Conservation (phyloP, 2,797 vertebrate species). For the Pipistrellus pygmaeus region DNA sequence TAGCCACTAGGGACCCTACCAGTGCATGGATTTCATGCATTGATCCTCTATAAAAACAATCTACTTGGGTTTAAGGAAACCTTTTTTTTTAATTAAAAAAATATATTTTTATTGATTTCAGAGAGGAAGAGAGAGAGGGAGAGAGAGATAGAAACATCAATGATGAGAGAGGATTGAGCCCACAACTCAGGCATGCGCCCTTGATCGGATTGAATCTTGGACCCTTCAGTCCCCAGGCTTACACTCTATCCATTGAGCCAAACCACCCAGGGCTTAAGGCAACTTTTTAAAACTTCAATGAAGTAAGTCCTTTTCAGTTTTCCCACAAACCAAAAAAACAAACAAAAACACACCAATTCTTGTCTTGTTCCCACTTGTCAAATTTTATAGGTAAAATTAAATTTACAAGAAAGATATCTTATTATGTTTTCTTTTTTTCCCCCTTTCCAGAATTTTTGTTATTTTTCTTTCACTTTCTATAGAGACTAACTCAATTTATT, state of each 20-base stretch:
- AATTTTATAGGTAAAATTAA: slow-evolving; percentile 72
- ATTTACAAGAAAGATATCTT: slow-evolving; percentile 57
- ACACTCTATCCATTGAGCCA: too few species aligned
- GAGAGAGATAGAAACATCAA: too few species aligned
- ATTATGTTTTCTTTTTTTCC: slow-evolving; percentile 55
- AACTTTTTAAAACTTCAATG: background rate
- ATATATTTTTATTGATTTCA: too few species aligned
- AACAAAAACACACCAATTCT: background rate
- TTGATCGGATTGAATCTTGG: too few species aligned
- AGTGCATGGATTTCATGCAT: too few species aligned
- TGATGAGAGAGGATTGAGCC: too few species aligned
- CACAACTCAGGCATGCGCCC: too few species aligned
- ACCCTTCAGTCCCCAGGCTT: too few species aligned
- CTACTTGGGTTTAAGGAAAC: background rate
- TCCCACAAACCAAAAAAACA: slow-evolving; percentile 38
- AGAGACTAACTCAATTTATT: slow-evolving; percentile 64
- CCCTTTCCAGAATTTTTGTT: background rate
- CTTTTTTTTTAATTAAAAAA: too few species aligned
- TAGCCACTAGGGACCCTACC: too few species aligned
- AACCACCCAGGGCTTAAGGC: slow-evolving; percentile 2
- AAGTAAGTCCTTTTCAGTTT: slow-evolving; percentile 72
- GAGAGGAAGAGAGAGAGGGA: too few species aligned
- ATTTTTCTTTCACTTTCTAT: background rate
- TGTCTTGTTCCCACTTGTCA: slow-evolving; percentile 47
- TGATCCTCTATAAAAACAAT: background rate